Evolutionary conservation across 2,888 invertebrate genomes (phyloP).

Genomic region (Pediacus dermestoides): DNA sequence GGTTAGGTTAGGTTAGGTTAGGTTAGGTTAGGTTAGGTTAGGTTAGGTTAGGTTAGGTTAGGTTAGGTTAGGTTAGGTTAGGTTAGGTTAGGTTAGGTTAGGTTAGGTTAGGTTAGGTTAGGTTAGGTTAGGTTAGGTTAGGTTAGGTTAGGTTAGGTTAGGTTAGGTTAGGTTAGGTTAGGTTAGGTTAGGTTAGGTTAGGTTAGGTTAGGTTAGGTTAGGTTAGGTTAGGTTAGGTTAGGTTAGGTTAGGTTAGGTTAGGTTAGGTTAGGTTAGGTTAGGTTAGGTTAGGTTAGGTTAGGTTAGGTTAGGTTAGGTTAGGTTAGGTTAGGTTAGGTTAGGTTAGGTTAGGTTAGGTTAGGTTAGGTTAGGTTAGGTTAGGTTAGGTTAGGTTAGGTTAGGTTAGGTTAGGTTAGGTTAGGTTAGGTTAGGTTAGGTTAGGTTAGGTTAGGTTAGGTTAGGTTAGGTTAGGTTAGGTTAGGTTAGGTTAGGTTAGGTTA

Average conservation of each 20-base stretch:
- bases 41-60: too few species aligned
- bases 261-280: conserved; percentile 21
- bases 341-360: conserved; percentile 24
- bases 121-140: conserved; percentile 24
- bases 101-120: conserved; percentile 21
- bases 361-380: conserved; percentile 24
- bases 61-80: too few species aligned
- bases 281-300: conserved; percentile 22
- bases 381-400: conserved; percentile 25
- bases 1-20: too few species aligned
- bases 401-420: conserved; percentile 24
- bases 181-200: conserved; percentile 25
- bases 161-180: conserved; percentile 23
- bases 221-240: conserved; percentile 25
- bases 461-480: conserved; percentile 24
- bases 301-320: conserved; percentile 26
- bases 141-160: conserved; percentile 26
- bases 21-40: too few species aligned
- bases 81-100: conserved; percentile 20
- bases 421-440: conserved; percentile 25
- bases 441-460: conserved; percentile 25
- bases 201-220: conserved; percentile 25
- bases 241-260: conserved; percentile 25
- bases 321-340: conserved; percentile 25
- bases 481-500: conserved; percentile 26